Evolutionary conservation across 2,888 invertebrate species (phyloP).

Genomic region (Oscheius sp.): DNA sequence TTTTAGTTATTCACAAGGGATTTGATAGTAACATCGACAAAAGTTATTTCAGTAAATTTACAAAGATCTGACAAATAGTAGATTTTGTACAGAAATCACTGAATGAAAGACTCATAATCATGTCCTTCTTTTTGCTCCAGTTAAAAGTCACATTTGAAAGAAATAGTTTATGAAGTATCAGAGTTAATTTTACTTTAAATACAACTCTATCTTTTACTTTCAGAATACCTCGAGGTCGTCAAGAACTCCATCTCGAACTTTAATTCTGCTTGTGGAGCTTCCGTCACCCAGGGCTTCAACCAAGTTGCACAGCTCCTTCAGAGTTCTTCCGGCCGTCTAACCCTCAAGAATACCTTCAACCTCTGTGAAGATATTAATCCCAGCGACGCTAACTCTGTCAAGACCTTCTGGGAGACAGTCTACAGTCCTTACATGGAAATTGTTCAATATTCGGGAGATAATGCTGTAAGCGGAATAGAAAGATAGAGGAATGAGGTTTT

Average conservation of each 20-base stretch:
- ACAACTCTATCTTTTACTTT: conserved; percentile 33
- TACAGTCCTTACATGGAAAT: conserved; percentile 87
- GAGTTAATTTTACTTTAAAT: too few species aligned
- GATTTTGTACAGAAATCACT: too few species aligned
- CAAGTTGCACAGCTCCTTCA: conserved; percentile 46
- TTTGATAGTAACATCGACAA: too few species aligned
- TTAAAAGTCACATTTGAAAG: too few species aligned
- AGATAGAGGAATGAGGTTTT: neutral
- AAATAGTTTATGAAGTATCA: too few species aligned
- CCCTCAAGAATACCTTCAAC: conserved; percentile 48
- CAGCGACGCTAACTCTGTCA: conserved; percentile 37
- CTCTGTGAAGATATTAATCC: conserved; percentile 44
- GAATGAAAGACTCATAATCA: too few species aligned
- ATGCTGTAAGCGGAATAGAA: conserved; percentile 22
- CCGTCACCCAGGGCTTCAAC: conserved; percentile 52
- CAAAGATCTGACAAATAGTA: too few species aligned
- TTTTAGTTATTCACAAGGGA: too few species aligned
- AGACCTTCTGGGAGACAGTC: conserved; percentile 83
- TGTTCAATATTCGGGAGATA: conserved; percentile 85
- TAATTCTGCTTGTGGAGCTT: conserved; percentile 46
- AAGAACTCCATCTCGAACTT: conserved; percentile 79
- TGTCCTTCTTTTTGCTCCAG: too few species aligned
- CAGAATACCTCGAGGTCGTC: conserved; percentile 84
- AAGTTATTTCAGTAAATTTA: too few species aligned
- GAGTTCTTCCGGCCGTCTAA: conserved; percentile 45